These are phyloP conservation scores for Emydura subglobosa DNA, from an alignment of 2,113 vertebrate species.

Conservation along the genomic window DNA sequence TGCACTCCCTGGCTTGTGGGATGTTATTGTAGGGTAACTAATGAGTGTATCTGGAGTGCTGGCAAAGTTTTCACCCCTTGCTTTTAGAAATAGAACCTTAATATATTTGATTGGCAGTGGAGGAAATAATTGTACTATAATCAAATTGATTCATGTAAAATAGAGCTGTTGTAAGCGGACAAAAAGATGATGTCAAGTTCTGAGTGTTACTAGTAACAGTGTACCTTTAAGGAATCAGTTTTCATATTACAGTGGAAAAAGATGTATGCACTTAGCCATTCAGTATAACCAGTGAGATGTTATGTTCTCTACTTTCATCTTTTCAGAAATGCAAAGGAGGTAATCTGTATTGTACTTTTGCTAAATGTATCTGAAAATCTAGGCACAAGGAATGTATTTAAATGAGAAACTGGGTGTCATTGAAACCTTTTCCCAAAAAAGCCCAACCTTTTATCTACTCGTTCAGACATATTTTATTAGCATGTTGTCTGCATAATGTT, in stretches of 20 bases:
- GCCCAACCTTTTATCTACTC: not conserved
- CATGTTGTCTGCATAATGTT: not conserved
- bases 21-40: constrained; percentile 5
- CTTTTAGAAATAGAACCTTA: not conserved
- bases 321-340: not conserved
- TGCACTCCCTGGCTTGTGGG: not conserved
- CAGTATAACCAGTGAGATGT: not conserved
- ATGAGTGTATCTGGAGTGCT: not conserved
- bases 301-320: not conserved
- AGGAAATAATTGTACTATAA: not conserved
- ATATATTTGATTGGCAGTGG: not conserved
- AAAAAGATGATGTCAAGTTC: not conserved
- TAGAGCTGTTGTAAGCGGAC: not conserved
- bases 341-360: not conserved
- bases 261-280: not conserved
- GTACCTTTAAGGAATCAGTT: not conserved
- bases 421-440: not conserved
- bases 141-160: not conserved
- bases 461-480: not conserved
- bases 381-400: not conserved
- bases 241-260: not conserved
- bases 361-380: not conserved
- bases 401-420: not conserved
- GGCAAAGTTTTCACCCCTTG: not conserved
- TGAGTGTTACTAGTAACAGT: not conserved